Conservation (phyloP, 2,113 vertebrate species). For the Haliaeetus leucogaster region DNA sequence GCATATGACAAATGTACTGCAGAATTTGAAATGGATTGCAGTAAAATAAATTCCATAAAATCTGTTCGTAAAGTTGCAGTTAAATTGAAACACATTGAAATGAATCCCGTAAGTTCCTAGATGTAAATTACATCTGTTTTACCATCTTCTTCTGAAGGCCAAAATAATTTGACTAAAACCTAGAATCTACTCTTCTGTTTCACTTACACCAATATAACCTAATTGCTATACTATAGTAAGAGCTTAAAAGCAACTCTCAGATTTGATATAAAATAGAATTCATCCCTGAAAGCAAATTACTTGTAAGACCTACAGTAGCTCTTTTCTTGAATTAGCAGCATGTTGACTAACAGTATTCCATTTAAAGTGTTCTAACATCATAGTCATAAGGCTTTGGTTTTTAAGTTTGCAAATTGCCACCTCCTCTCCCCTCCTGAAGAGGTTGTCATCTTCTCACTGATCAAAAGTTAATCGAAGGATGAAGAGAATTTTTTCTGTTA, state of each 20-base stretch:
- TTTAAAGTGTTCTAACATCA: not conserved
- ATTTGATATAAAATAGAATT: not conserved
- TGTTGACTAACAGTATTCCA: not conserved
- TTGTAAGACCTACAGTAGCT: not conserved
- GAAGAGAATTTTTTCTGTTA: not conserved
- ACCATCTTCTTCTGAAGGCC: not conserved
- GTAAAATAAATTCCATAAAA: not conserved
- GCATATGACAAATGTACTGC: not conserved
- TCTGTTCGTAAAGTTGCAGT: not conserved
- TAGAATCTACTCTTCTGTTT: not conserved
- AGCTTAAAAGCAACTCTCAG: not conserved
- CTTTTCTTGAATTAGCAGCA: not conserved
- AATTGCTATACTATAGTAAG: not conserved
- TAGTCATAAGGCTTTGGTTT: not conserved
- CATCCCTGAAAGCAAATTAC: not conserved
- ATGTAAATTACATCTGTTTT: not conserved
- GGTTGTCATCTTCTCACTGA: not conserved
- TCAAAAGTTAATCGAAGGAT: not conserved
- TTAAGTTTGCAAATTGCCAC: not conserved
- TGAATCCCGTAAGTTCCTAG: not conserved
- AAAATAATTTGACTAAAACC: not conserved
- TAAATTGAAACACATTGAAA: not conserved
- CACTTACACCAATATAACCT: not conserved
- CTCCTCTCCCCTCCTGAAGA: not conserved
- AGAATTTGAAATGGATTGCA: not conserved